Conservation (phyloP, 2,113 vertebrate species). For the Elanoides forficatus region DNA sequence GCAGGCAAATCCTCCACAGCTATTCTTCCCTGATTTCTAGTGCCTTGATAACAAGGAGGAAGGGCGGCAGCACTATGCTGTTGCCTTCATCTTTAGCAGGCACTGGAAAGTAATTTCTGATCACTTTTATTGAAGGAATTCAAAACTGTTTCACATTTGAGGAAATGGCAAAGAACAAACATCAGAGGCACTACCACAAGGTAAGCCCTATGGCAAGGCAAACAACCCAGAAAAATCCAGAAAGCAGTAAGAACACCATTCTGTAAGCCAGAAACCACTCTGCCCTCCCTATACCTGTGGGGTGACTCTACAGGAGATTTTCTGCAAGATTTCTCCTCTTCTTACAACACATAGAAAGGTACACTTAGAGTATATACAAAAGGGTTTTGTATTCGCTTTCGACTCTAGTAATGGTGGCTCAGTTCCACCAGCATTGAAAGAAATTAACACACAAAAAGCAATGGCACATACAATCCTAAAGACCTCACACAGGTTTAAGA, state of each 20-base stretch:
- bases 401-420: not conserved
- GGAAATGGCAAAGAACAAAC: not conserved
- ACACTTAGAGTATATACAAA: not conserved
- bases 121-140: not conserved
- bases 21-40: not conserved
- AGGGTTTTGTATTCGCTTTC: not conserved
- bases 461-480: not conserved
- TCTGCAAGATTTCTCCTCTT: not conserved
- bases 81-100: not conserved
- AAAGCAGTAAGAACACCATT: not conserved
- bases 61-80: not conserved
- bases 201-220: not conserved
- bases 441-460: constrained; percentile 7
- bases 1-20: not conserved
- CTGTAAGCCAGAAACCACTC: not conserved
- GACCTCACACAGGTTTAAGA: not conserved
- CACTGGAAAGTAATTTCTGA: not conserved
- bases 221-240: not conserved
- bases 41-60: not conserved
- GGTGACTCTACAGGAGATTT: not conserved
- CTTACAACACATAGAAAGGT: not conserved
- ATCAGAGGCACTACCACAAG: not conserved
- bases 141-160: not conserved
- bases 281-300: not conserved
- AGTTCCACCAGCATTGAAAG: not conserved